A percentile compares a stretch with the other conserved stretches of the same genome.
Evolutionary conservation across 2,888 invertebrate genomes (phyloP).

Genomic region (Slavum lentiscoides): DNA sequence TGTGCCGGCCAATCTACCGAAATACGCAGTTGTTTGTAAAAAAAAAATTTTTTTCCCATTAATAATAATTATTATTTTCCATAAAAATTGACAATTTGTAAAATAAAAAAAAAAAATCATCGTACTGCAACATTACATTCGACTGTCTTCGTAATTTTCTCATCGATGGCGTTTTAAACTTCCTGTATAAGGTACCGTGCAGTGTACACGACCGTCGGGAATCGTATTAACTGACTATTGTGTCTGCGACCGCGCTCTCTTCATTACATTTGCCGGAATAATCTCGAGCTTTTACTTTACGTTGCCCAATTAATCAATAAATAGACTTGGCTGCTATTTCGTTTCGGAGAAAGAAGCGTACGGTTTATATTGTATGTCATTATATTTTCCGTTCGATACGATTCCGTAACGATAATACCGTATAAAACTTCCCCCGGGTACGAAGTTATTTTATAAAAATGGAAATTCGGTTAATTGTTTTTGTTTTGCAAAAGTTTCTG

Average conservation of each 20-base stretch:
- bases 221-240: background rate
- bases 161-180: background rate
- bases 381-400: background rate
- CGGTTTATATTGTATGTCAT: background rate
- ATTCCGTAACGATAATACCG: background rate
- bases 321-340: background rate
- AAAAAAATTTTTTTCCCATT: background rate
- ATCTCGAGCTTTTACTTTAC: conserved; percentile 25
- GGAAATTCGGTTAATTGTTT: no score
- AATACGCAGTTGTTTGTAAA: background rate
- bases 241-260: background rate
- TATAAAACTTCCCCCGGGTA: no score
- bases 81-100: background rate
- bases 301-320: conserved; percentile 23
- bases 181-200: background rate
- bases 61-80: background rate
- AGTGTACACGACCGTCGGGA: background rate
- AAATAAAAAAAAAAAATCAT: no score
- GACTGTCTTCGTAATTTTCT: no score
- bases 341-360: background rate
- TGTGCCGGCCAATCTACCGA: background rate
- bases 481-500: no score
- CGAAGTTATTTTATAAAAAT: no score
- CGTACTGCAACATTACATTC: no score
- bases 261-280: conserved; percentile 15